phyloP scores from a whole-genome alignment of 2,888 invertebrate genomes.

The Andrena trimmerana region DNA sequence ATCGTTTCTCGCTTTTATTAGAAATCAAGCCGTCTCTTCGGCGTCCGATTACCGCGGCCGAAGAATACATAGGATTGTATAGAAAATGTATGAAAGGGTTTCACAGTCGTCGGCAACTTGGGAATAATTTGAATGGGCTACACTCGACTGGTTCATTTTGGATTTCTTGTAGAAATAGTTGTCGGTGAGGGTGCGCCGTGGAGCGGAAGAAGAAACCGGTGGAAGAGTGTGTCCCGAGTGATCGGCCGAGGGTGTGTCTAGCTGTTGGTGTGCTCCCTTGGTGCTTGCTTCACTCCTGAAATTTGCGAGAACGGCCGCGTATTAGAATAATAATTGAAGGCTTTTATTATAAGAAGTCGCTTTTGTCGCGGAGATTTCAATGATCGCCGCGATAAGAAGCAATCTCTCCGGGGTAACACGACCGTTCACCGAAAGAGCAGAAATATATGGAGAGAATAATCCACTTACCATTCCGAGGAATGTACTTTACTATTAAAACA shows the following conservation, averaged over 20 bases:
- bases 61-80: slow-evolving; percentile 2
- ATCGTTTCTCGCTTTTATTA: slow-evolving; percentile 26
- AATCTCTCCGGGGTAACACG: neutral
- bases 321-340: neutral
- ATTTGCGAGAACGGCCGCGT: slow-evolving; percentile 22
- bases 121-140: slow-evolving; percentile 1
- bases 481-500: slow-evolving; percentile 81
- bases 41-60: slow-evolving; percentile 1
- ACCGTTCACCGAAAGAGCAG: neutral
- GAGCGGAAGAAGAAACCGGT: slow-evolving; percentile 11
- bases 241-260: slow-evolving; percentile 42
- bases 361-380: slow-evolving; percentile 65
- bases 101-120: neutral
- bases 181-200: neutral
- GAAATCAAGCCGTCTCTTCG: slow-evolving; percentile 8
- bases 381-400: slow-evolving; percentile 43
- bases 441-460: neutral
- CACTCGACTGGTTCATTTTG: slow-evolving; percentile 37
- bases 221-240: slow-evolving; percentile 20
- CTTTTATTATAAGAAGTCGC: neutral
- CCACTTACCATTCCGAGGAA: slow-evolving; percentile 73
- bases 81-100: neutral
- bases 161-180: neutral
- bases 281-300: slow-evolving; percentile 73
- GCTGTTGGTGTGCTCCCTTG: slow-evolving; percentile 48